Conservation (phyloP, 1,140 invertebrate genomes). For the Diorhabda carinulata region DNA sequence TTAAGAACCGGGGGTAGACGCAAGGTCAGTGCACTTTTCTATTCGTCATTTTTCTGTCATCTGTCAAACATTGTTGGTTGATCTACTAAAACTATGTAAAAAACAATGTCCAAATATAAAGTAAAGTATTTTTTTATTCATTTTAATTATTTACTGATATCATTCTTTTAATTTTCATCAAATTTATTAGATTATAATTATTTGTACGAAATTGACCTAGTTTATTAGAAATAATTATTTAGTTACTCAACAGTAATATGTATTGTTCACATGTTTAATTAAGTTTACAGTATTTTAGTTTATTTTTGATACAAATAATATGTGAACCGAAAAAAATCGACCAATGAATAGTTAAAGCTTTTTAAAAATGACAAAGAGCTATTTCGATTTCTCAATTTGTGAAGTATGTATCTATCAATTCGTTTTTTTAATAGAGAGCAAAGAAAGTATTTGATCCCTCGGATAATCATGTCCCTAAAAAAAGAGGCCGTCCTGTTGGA, state of each 20-base stretch:
- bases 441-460: slow-evolving; percentile 79
- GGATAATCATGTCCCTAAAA: slow-evolving; percentile 66
- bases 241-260: too few species aligned
- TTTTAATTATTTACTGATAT: too few species aligned
- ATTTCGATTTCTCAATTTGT: not conserved
- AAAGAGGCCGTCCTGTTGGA: slow-evolving; percentile 59
- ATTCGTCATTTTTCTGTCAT: not conserved
- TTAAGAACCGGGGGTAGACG: slow-evolving; percentile 40
- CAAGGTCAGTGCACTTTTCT: slow-evolving; percentile 38
- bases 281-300: too few species aligned
- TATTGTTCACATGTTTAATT: too few species aligned
- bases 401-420: not conserved
- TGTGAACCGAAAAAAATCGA: not conserved
- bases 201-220: too few species aligned
- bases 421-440: slow-evolving; percentile 47
- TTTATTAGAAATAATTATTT: too few species aligned
- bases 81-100: slow-evolving; percentile 8
- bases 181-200: too few species aligned
- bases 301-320: not conserved
- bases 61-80: not conserved
- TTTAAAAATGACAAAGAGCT: not conserved
- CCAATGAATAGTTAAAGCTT: not conserved
- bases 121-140: not conserved
- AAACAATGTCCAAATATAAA: slow-evolving; percentile 13
- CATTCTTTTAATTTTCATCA: too few species aligned